Evolutionary conservation across 2,113 vertebrate species (phyloP).

Genomic region (Corythaeola cristata): DNA sequence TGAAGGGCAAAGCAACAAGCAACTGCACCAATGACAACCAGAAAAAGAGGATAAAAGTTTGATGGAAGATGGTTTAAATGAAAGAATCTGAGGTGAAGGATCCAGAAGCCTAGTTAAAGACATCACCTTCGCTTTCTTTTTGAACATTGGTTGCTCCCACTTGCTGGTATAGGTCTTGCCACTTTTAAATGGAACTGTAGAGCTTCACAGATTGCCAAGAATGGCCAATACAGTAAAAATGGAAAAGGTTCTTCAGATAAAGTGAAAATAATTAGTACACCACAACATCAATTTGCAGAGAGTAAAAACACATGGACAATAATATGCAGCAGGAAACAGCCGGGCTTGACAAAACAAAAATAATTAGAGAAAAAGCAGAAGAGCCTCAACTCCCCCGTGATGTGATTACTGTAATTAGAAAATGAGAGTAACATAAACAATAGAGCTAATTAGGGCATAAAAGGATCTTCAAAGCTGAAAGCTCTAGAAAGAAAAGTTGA

Average conservation of each 20-base stretch:
- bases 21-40: not conserved
- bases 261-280: slow-evolving; percentile 15
- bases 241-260: not conserved
- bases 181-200: not conserved
- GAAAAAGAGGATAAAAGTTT: not conserved
- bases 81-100: not conserved
- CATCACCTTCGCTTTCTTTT: not conserved
- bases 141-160: not conserved
- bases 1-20: not conserved
- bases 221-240: not conserved
- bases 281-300: slow-evolving; percentile 10
- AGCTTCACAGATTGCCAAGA: not conserved
- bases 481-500: not conserved
- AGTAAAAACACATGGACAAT: not conserved
- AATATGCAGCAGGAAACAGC: slow-evolving; percentile 21
- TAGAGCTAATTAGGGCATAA: slow-evolving; percentile 30
- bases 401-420: slow-evolving; percentile 44
- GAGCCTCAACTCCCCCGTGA: not conserved
- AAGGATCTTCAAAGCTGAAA: slow-evolving; percentile 5
- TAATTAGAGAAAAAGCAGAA: slow-evolving; percentile 45
- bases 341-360: slow-evolving; percentile 38
- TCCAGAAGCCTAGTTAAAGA: not conserved
- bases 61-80: not conserved
- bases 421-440: slow-evolving; percentile 32
- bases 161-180: not conserved